Evolutionary conservation across 2,888 invertebrate genomes (phyloP), one percentile per base, ranked within the genome.

Genomic region (Nymphalis urticae): DNA sequence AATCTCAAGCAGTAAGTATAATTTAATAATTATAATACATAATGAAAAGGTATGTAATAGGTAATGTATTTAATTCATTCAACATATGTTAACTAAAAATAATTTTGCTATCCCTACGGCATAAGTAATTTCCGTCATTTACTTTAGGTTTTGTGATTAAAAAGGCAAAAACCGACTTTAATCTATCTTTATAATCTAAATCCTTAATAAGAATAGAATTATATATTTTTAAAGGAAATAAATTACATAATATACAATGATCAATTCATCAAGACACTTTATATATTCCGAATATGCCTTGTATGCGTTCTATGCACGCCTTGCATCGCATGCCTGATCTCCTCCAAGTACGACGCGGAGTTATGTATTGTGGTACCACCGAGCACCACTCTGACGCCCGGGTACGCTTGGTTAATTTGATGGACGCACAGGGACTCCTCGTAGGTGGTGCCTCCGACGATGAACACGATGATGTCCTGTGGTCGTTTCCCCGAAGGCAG

Each of bases 331-430:
- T 93, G 83, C 68, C 95, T 92, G 0, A 97, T 94, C 87, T 97
- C 97, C 68, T 95, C 95, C 27, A 96, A 87, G 85, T 97, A 98
- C 71, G 95, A 96, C 21, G 94, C 86, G 0, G 97, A 97, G 85
- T 98, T 99, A 83, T 98, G 98, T 58, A 99, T 94, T 0, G 95
- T 95, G 1, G 98, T 98, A n/a, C 98, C 98, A 10, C 99, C 99
- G 0, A 99, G 88, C 67, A 98, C 94, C 21, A 98, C 94, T 77
- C 95, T 95, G 48, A 95, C 94, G 2, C 95, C 95, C 0, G 96
- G 95, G 83, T 96, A 95, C 62, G 94, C 93, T 64, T 91, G 86
- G 79, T 94, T 95, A 66, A 99, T 83, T 82, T 94, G 95, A 85
- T 98, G 96, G 2, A 99, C 96, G 48, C 96, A 94, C 24, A 97